phyloP scores from a whole-genome alignment of 2,888 invertebrate species.

The Ophioninae sp. region DNA sequence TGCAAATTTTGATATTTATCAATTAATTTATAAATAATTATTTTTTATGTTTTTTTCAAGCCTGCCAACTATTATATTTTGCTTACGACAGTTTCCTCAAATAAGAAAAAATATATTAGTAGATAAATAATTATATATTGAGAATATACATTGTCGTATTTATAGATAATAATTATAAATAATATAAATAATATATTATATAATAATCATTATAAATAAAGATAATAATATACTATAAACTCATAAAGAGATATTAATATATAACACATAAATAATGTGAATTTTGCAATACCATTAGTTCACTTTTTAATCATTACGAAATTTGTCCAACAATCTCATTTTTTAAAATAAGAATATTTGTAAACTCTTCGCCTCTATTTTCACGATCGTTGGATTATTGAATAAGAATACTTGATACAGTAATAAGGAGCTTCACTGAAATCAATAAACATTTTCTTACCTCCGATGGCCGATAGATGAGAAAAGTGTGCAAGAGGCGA shows the following conservation, averaged over 20 bases:
- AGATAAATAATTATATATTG: constrained; percentile 12
- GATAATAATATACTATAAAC: too few relatives aligned
- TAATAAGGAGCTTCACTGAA: not conserved
- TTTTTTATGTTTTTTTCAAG: not conserved
- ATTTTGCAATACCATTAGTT: not conserved
- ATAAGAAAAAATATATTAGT: not conserved
- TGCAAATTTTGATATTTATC: too few relatives aligned
- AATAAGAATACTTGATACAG: not conserved
- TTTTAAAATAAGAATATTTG: not conserved
- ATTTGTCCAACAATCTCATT: not conserved
- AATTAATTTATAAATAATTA: too few relatives aligned
- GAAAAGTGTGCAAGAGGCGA: constrained; percentile 36
- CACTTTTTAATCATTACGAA: not conserved
- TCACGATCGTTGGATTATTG: not conserved
- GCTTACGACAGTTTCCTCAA: not conserved
- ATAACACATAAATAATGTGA: not conserved
- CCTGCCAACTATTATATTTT: not conserved
- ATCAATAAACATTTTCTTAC: constrained; percentile 27
- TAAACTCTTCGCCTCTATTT: not conserved
- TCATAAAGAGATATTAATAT: too few relatives aligned
- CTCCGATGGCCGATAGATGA: constrained; percentile 19
- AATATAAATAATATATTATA: too few relatives aligned
- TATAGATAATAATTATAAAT: too few relatives aligned
- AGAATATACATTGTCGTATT: not conserved
- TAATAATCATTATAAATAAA: too few relatives aligned